Evolutionary conservation across 2,888 invertebrate species (phyloP), one percentile per base, ranked within the genome.

Genomic region (Molorchus minor): DNA sequence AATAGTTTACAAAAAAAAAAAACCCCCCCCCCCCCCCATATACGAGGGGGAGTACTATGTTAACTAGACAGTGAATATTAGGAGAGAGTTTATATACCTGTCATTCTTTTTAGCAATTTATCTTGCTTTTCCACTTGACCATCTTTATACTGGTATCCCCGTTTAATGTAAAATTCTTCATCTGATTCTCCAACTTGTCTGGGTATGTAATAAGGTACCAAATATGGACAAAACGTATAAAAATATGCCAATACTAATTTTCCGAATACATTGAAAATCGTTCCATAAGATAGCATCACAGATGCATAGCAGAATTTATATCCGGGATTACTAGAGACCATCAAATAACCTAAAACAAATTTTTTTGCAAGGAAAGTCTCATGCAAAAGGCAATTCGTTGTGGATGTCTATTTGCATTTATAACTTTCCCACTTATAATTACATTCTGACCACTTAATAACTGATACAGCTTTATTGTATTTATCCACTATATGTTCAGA

Each of bases 251-350:
- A 80, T 49, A 96, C 80, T 52, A 96, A 82, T 61, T 87, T 85
- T 0, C 93, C 93, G 77, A 96, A 91, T 61, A 90, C 89, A n/a
- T 0, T 92, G 90, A 77, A 90, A 88, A 59, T 91, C 87, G 52
- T 87, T 85, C 92, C 94, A 94, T 16, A 96, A 80, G 91, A 88
- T 1, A 91, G 85, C 15, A 90, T 86, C 0, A 96, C 86, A 1
- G 92, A 87, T 1, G 94, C 94, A 56, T 94, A 86, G 8, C 92
- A 88, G 79, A 93, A 95, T 0, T 94, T 94, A 33, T 93, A 88
- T 76, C 93, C 91, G 10, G 92, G 89, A 74, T 92, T 93, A 63
- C 91, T 90, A 0, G 94, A 91, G 3, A 94, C 90, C 56, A 91
- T 86, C 0, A 91, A 85, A 72, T 94, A 94, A 19, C 93, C 94